phyloP scores from a whole-genome alignment of 92 coral and sea anemone species.

The Epizoanthus ramosus region DNA sequence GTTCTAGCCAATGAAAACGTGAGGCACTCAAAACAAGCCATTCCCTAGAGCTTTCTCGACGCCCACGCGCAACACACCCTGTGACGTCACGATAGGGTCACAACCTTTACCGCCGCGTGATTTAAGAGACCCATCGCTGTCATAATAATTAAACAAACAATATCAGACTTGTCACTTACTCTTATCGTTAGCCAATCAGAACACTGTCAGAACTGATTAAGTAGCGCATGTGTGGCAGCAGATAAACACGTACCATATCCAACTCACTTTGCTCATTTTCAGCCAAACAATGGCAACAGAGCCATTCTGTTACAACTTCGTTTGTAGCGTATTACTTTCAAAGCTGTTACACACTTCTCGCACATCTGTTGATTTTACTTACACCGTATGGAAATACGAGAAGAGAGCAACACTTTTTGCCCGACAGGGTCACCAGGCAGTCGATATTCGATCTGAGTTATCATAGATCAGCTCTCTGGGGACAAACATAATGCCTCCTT shows the following conservation, averaged over 20 bases:
- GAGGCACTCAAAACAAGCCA: slow-evolving; percentile 69
- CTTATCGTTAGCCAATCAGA: slow-evolving; percentile 70
- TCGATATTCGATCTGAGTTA: slow-evolving; percentile 38
- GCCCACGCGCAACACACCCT: slow-evolving; percentile 99
- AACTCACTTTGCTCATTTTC: slow-evolving; percentile 4
- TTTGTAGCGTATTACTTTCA: slow-evolving; percentile 3
- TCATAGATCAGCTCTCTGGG: slow-evolving; percentile 47
- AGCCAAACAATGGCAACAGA: slow-evolving; percentile 34
- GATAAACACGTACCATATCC: slow-evolving; percentile 41
- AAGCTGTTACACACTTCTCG: slow-evolving; percentile 7
- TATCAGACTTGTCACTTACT: slow-evolving; percentile 65
- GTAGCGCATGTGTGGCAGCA: slow-evolving; percentile 48
- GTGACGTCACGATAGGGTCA: slow-evolving; percentile 90
- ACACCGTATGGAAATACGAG: slow-evolving; percentile 7
- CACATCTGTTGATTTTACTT: slow-evolving; percentile 10
- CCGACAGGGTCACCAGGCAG: background rate
- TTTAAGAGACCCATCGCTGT: slow-evolving; percentile 54
- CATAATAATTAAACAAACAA: slow-evolving; percentile 66
- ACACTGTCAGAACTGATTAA: slow-evolving; percentile 36
- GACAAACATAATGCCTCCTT: slow-evolving; percentile 47
- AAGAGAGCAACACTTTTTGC: background rate
- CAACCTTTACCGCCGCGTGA: slow-evolving; percentile 64
- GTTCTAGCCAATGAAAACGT: slow-evolving; percentile 76
- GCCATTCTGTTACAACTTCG: slow-evolving; percentile 7
- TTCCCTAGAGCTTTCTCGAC: slow-evolving; percentile 87